Base-by-base conservation (phyloP, 2,888 invertebrate species). In the Trimorus sp. region DNA sequence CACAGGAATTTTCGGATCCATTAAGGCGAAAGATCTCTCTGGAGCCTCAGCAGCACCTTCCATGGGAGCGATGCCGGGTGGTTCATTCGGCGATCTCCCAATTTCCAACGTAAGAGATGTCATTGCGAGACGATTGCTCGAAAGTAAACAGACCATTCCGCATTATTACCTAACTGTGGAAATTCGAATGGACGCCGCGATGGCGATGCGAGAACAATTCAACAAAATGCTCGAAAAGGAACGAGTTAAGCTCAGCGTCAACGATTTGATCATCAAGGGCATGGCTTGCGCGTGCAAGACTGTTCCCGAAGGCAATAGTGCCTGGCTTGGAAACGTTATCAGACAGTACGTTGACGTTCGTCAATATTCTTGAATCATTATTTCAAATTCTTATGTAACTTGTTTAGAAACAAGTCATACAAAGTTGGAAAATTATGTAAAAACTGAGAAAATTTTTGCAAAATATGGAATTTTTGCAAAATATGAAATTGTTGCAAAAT, bases 251-350 rank as follows among this genome's bases (percentile, higher is more conserved):
- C 93, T 99, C 15, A 98, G 98, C 49, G 95, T 99, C 5, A 99
- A 99, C 90, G 99, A 99, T 92, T 98, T 99, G 89, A 95, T 99
- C 68, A 95, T 99, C 68, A 99, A 99, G 92, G 98, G 98, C 0
- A 94, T 97, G 16, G 98, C 98, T 4, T 93, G 96, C 84, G 97
- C 99, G 6, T 97, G 96, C 89, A 95, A 95, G 89, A 96, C 96
- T 91, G 97, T 99, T 70, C 99, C 99, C 0, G 96, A 98, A 88
- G 97, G 96, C 8, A 99, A 99, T 92, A 96, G 98, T 1, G 95
- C 97, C 77, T 99, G 99, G 99, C 95, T 98, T 95, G 98, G 97
- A 71, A 94, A 95, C 7, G 95, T 95, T 87, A 98, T 99, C 89
- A 94, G 99, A 93, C 97, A 98, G 97, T 98, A 95, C 93, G 60